Percentiles rank a stretch among this genome's conserved stretches.
Conservation (phyloP, 2,888 invertebrate species). For the Allophyes oxyacanthae region DNA sequence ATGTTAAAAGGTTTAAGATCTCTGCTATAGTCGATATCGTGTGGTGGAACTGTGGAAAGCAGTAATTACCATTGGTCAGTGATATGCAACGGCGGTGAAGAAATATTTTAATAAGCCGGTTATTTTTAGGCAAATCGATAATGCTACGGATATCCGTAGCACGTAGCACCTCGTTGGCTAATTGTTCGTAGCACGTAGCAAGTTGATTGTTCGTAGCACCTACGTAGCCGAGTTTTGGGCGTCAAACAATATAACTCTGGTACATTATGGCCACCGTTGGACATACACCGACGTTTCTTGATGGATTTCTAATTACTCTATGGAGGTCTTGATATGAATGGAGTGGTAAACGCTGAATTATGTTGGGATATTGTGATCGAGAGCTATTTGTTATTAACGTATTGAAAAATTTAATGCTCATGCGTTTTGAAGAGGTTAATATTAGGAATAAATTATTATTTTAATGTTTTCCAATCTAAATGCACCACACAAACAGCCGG, state of each 20-base stretch:
- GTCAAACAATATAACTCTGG: background rate
- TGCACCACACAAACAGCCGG: no score
- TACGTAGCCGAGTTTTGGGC: conserved; percentile 14
- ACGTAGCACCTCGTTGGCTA: background rate
- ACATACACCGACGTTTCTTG: background rate
- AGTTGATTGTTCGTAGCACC: conserved; percentile 21
- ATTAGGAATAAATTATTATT: no score
- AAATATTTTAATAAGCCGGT: conserved; percentile 12
- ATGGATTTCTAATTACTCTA: conserved; percentile 1
- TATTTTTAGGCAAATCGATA: conserved; percentile 41
- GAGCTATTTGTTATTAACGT: no score
- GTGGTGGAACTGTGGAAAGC: conserved; percentile 19
- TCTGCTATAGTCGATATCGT: background rate
- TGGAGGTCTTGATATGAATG: background rate
- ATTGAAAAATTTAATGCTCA: no score
- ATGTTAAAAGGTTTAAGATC: conserved; percentile 18
- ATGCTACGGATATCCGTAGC: conserved; percentile 31
- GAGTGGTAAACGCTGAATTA: background rate
- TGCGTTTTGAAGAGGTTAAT: no score
- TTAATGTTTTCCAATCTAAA: no score
- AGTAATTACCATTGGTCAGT: conserved; percentile 17
- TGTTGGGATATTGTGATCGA: background rate
- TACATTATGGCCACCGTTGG: background rate
- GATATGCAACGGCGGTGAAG: conserved; percentile 18
- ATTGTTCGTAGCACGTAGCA: conserved; percentile 21